Percentiles rank a stretch among this genome's conserved stretches.
Conservation (phyloP, 2,888 invertebrate genomes). For the Muscina levida region DNA sequence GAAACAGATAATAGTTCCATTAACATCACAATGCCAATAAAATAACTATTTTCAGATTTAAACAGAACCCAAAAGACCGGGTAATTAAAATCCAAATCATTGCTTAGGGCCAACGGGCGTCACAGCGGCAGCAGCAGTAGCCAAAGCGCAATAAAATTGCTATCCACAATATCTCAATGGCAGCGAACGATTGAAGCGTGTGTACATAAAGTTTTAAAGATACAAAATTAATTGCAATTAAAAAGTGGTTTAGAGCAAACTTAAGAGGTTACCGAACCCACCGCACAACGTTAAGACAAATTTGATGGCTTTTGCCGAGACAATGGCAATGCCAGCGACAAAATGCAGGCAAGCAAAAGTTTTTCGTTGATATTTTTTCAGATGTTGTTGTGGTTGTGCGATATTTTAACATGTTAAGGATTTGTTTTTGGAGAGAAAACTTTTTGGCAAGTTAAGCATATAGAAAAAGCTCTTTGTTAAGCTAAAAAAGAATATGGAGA, state of each 20-base stretch:
- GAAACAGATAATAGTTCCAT: neutral
- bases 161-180: slow-evolving; percentile 4
- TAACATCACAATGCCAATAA: slow-evolving; percentile 3
- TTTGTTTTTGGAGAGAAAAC: no score
- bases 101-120: neutral
- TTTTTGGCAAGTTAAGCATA: no score
- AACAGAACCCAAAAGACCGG: neutral
- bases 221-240: slow-evolving; percentile 16
- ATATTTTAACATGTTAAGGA: no score
- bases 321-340: no score
- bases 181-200: no score
- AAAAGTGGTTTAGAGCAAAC: neutral
- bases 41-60: neutral
- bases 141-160: neutral
- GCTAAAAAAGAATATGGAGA: no score
- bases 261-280: neutral
- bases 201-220: neutral
- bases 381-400: no score
- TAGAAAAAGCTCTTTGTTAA: no score
- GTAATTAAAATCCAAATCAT: neutral
- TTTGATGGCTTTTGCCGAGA: neutral
- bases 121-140: neutral
- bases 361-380: neutral
- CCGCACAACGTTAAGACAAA: neutral
- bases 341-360: neutral